Evolutionary conservation across 2,797 vertebrate species (phyloP).

Genomic region (Lepilemur ruficaudatus): DNA sequence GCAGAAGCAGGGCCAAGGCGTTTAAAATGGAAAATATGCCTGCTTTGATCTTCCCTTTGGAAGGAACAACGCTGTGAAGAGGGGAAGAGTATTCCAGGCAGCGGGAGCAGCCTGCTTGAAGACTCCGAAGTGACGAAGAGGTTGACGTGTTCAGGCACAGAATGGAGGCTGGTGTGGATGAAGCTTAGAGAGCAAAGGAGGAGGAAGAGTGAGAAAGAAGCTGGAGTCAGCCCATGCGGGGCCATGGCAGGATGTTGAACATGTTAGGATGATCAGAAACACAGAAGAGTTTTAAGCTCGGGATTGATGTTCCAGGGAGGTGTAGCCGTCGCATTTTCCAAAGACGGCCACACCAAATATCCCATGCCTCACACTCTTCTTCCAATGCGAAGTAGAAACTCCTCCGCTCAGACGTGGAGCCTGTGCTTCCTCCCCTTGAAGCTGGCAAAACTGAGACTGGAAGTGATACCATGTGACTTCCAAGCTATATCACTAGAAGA

Average conservation of each 20-base stretch:
- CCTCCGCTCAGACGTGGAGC: neutral
- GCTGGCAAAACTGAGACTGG: neutral
- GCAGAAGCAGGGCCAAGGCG: neutral
- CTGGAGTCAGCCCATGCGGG: neutral
- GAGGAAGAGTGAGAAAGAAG: neutral
- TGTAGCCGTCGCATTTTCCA: neutral
- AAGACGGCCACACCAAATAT: neutral
- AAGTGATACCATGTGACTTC: neutral
- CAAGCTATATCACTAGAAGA: neutral
- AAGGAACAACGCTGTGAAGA: neutral
- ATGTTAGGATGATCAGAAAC: neutral
- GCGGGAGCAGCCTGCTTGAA: neutral
- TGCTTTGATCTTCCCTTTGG: neutral
- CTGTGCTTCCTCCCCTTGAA: neutral
- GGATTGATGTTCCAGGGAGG: neutral
- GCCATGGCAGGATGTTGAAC: neutral
- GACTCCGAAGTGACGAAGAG: neutral
- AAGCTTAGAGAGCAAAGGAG: neutral
- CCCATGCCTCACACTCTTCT: neutral
- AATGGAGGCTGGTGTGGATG: neutral
- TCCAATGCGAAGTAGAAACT: neutral
- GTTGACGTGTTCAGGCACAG: neutral
- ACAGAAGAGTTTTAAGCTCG: neutral
- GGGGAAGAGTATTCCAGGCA: neutral
- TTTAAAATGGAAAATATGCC: neutral